Base-by-base conservation (phyloP, 2,888 invertebrate species). In the Allygus modestus region DNA sequence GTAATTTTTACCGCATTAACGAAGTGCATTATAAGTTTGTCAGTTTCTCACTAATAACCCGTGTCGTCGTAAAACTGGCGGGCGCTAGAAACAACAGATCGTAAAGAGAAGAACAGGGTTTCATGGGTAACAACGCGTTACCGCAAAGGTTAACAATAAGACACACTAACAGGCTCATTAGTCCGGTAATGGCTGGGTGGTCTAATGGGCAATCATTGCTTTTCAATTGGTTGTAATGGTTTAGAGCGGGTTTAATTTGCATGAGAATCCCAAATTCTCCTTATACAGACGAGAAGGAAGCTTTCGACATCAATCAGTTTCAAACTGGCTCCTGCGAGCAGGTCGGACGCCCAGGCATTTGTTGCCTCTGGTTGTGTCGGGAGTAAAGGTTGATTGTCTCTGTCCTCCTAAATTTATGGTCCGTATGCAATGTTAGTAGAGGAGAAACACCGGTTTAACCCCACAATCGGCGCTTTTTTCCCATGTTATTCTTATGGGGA, bases 191-290 rank as follows among this genome's bases (percentile, higher is more conserved):
- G 69, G 37, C 77, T 51, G 77, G 77, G 77, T 77, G 77, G 77
- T 77, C 77, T 77, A 77, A 77, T 77, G 77, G 77, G 26, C 37
- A 37, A 46, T 77, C 23, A 77, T 77, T 77, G 77, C 41, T 46
- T 77, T 77, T 77, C 37, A 77, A 77, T 77, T 77, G 77, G 77
- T 77, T 77, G 77, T 77, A 77, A 77, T 77, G 77, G 77, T 41
- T 77, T 46, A 23, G 77, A 51, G 46, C 46, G 28, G 46, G 46
- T 28, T 20, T 77, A 51, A 77, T 77, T 46, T 77, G 77, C 77
- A 77, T 77, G 77, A 77, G 77, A 77, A 77, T 77, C 77, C 51
- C 77, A 77, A 77, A 77, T 77, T 77, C 41, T 43, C 77, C 51
- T 51, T 77, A 23, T 77, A 77, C 37, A 77, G 77, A 77, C 17